Conservation (phyloP, 2,797 vertebrate species). For the Myotis findleyi region DNA sequence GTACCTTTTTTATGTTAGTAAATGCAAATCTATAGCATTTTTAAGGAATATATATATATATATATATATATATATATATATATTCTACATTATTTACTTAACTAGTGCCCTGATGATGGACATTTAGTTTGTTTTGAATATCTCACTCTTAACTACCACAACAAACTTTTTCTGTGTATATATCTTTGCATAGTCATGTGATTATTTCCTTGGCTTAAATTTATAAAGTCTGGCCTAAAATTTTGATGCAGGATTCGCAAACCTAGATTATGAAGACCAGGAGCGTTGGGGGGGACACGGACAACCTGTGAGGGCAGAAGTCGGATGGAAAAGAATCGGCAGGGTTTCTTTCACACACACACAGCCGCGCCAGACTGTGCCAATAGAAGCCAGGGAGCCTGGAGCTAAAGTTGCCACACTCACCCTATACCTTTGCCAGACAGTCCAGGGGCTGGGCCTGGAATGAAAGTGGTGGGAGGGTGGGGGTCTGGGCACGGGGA, state of each 20-base stretch:
- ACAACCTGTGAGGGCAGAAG: not conserved
- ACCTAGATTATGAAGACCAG: not conserved
- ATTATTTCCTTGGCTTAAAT: not conserved
- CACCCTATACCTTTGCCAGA: no score
- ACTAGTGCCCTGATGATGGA: not conserved
- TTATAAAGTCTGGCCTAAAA: not conserved
- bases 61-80: not conserved
- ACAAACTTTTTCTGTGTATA: not conserved
- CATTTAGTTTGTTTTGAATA: not conserved
- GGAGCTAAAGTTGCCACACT: accelerated
- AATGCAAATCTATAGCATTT: slow-evolving; percentile 4
- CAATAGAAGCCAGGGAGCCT: not conserved
- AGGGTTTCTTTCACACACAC: not conserved
- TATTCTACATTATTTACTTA: not conserved
- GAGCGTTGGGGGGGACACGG: accelerated
- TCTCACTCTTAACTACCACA: not conserved
- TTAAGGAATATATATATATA: not conserved
- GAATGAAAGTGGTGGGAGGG: not conserved
- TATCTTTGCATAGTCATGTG: not conserved
- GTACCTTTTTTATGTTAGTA: not conserved
- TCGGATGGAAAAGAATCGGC: not conserved
- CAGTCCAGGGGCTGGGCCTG: not conserved
- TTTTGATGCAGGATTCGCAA: not conserved
- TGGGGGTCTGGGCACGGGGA: no score
- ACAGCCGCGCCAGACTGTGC: not conserved